phyloP scores from a whole-genome alignment of 2,888 invertebrate species.

The Dicyrtomina minuta region DNA sequence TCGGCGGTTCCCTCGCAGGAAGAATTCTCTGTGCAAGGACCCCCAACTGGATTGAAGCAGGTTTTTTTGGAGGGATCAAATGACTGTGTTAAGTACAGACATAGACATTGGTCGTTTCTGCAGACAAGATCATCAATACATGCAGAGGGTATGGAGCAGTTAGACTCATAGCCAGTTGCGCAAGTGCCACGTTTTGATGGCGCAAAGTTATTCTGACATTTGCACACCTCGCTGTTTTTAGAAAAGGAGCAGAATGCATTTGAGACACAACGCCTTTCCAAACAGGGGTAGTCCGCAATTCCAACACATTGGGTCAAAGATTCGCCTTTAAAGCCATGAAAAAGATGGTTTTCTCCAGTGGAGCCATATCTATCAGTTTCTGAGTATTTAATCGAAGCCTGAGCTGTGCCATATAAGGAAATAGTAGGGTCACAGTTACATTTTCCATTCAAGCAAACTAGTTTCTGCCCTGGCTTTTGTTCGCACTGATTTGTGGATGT shows the following conservation, averaged over 20 bases:
- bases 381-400: background rate
- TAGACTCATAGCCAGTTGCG: background rate
- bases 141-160: background rate
- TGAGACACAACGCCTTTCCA: background rate
- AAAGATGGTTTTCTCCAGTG: background rate
- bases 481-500: background rate
- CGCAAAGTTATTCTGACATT: background rate
- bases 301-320: background rate
- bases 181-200: background rate
- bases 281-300: background rate
- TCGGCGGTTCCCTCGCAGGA: background rate
- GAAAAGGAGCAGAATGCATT: background rate
- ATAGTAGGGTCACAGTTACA: slow-evolving; percentile 10
- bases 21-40: background rate
- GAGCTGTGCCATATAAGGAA: background rate
- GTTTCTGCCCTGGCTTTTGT: background rate
- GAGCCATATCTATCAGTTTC: background rate
- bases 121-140: slow-evolving; percentile 10
- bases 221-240: background rate
- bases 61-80: background rate
- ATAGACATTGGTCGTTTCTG: background rate
- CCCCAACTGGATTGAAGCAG: background rate
- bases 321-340: background rate
- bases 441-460: background rate
- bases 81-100: background rate